phyloP scores from a whole-genome alignment of 2,113 vertebrate genomes.

The Gallinago undulata region DNA sequence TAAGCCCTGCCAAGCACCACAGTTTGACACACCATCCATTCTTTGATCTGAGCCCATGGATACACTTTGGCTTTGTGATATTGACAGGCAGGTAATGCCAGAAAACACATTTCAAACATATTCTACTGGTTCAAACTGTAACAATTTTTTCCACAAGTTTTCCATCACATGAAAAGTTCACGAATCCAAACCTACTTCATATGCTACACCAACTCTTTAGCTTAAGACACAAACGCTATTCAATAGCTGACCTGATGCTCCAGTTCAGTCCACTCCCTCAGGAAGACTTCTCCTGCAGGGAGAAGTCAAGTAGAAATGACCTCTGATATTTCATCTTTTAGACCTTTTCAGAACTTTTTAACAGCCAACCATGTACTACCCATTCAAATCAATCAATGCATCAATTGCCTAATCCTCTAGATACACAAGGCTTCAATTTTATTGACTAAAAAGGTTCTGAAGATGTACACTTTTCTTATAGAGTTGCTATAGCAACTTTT shows the following conservation, averaged over 20 bases:
- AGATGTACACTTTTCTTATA: background rate
- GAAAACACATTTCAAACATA: background rate
- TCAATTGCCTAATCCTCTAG: background rate
- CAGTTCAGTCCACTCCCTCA: background rate
- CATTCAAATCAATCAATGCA: background rate
- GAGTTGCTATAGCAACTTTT: conserved; percentile 46
- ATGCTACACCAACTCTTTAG: background rate
- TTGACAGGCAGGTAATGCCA: background rate
- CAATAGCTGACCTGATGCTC: background rate
- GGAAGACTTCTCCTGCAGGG: background rate
- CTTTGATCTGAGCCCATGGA: background rate
- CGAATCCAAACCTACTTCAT: background rate
- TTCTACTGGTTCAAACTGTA: background rate
- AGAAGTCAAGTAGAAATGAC: background rate
- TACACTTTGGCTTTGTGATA: background rate
- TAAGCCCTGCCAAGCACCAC: background rate
- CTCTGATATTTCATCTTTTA: background rate
- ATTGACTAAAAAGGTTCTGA: background rate
- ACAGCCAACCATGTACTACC: background rate
- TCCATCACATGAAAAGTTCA: background rate
- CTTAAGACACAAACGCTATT: background rate
- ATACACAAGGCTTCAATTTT: background rate
- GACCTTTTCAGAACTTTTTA: background rate
- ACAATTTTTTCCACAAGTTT: background rate
- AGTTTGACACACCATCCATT: fast-evolving